Base-by-base conservation (phyloP, 2,113 vertebrate species). In the Galemys pyrenaicus region DNA sequence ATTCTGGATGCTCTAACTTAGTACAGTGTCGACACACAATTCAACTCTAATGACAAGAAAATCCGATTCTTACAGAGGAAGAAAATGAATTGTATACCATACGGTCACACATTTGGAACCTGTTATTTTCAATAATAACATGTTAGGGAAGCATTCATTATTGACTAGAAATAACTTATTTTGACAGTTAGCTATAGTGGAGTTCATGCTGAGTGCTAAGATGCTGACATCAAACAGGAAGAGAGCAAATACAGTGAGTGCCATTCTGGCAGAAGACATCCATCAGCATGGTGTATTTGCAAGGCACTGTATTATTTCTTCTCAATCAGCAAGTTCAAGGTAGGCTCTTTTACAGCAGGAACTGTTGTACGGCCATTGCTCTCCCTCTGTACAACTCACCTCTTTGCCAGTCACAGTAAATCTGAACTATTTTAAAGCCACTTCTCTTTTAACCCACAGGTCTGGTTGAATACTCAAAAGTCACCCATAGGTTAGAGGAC, bases 51-150 rank as follows among this genome's bases (percentile, higher is more conserved):
- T 90, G 92, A 95, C 82, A 96, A 79, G 87, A 93, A 96, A 93
- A 75, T 62, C 67, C 89, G 74, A 71, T 77, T 95, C 74, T 96
- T 78, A 19, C 22, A 95, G 80, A 91, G 88, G 92, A 96, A 97
- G 84, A 97, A 97, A 98, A 93, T 89, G 13, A 96, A 96, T 92
- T 96, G 46, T 92, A 90, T 83, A 92, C 16, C 24, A 32, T 70
- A 89, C 9, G 16, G 89, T 96, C 97, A 94, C 96, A 94, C 96
- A 89, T 96, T 93, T 95, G 77, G 97, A 97, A 97, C 87, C 94
- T 87, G 93, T 93, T 98, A 97, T 97, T 98, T 98, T 98, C 97
- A 97, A 94, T 97, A 98, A 97, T 96, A 97, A 90, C 58, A 83
- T 95, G 94, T 97, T 95, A 96, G 78, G 90, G 87, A 97, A 97